Evolutionary conservation across 1,140 invertebrate genomes (phyloP).

Genomic region (Ceratosolen fusciceps): DNA sequence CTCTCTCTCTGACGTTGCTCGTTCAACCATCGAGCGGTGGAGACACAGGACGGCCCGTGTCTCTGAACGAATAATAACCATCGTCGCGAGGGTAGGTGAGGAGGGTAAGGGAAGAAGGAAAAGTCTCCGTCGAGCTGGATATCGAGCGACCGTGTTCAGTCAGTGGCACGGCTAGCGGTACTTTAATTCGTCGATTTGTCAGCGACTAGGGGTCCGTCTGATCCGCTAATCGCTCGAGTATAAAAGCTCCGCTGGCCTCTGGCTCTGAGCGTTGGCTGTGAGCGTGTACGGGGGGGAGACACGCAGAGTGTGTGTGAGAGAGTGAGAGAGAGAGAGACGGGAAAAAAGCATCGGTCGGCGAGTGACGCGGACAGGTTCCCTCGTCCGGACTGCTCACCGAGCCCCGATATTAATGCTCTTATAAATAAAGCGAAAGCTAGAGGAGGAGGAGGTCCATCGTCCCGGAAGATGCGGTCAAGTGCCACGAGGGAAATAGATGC

Average conservation of each 20-base stretch:
- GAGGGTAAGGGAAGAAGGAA: no score
- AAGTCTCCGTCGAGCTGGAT: no score
- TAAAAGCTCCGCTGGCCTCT: neutral
- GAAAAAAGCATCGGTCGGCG: neutral
- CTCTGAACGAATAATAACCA: no score
- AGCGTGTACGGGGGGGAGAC: neutral
- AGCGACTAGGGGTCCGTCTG: neutral
- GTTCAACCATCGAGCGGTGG: no score
- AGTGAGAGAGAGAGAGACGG: neutral
- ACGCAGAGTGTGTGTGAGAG: no score
- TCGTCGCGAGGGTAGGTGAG: no score
- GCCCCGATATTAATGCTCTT: constrained; percentile 63
- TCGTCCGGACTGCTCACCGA: neutral
- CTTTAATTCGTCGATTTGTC: neutral
- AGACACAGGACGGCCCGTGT: no score
- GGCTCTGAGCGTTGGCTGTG: neutral
- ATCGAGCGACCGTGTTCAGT: no score
- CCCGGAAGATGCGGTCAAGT: neutral
- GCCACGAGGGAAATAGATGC: neutral
- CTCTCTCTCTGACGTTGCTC: no score
- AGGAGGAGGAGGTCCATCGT: neutral
- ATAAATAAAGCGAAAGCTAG: constrained; percentile 61
- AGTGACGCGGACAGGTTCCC: neutral
- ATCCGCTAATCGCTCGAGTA: neutral
- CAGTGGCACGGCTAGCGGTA: neutral